These are phyloP conservation scores for Acanthoscelides obtectus DNA, from an alignment of 2,888 invertebrate species.

Conservation along the genomic window DNA sequence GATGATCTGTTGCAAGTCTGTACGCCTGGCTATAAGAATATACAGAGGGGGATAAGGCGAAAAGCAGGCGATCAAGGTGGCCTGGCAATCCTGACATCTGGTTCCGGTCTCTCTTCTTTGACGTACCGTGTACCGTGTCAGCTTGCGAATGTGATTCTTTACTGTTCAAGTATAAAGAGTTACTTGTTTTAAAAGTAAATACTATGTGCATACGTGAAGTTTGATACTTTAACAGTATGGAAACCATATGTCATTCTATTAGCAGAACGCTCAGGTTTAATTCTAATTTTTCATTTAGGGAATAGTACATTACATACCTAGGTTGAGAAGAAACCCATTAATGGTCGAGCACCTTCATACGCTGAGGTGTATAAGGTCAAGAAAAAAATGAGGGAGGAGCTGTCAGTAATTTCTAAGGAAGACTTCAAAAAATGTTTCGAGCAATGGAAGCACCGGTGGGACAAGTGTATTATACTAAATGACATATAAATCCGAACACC, in stretches of 20 bases:
- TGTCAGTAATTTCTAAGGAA: no score
- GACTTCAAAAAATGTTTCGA: no score
- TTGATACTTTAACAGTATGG: neutral
- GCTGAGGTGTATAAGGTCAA: no score
- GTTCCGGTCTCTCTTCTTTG: constrained; percentile 10
- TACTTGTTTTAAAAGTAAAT: neutral
- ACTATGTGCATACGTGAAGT: neutral
- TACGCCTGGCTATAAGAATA: neutral
- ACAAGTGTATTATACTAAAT: no score
- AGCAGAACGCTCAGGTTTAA: no score
- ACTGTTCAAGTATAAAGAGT: neutral
- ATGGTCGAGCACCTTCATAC: no score
- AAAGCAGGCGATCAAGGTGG: constrained; percentile 3
- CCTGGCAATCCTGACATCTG: constrained; percentile 12
- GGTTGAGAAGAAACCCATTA: no score
- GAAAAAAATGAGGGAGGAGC: no score
- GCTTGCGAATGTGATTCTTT: neutral
- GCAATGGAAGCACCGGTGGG: no score
- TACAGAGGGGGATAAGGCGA: neutral
- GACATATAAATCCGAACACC: no score
- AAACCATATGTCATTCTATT: neutral
- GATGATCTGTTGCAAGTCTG: neutral
- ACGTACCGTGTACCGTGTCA: neutral
- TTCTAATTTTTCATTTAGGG: no score
- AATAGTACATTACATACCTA: no score